Percentiles rank a stretch among this genome's conserved stretches.
These are phyloP conservation scores for Phalanger gymnotis DNA, from an alignment of 2,797 vertebrate genomes.

Conservation along the genomic window DNA sequence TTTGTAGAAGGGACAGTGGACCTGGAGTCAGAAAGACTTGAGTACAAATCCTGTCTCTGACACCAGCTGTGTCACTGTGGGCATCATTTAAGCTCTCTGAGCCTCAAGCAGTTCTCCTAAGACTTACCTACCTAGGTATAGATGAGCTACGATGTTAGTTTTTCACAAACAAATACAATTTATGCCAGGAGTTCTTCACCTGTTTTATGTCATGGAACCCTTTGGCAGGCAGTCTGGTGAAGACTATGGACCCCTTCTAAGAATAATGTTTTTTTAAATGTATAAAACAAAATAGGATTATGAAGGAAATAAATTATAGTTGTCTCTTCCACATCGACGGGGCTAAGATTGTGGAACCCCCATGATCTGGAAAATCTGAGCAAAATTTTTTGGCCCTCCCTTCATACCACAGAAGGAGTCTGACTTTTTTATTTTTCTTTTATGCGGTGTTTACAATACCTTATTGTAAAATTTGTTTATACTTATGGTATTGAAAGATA, in stretches of 20 bases:
- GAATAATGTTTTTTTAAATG: not conserved
- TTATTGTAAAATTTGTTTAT: not conserved
- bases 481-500: not conserved
- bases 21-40: not conserved
- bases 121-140: not conserved
- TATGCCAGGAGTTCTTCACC: not conserved
- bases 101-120: not conserved
- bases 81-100: not conserved
- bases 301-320: not conserved
- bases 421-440: not conserved
- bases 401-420: not conserved
- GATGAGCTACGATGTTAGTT: not conserved
- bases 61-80: not conserved
- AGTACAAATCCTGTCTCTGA: not conserved
- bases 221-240: not conserved
- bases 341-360: not conserved
- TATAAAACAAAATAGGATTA: not conserved
- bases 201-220: not conserved
- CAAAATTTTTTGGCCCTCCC: not conserved
- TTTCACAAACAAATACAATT: not conserved
- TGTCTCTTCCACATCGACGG: not conserved
- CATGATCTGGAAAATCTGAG: not conserved
- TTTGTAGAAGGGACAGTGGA: not conserved
- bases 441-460: not conserved
- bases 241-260: not conserved